Evolutionary conservation across 2,797 vertebrate genomes (phyloP).

Genomic region (Acipenser ruthenus): DNA sequence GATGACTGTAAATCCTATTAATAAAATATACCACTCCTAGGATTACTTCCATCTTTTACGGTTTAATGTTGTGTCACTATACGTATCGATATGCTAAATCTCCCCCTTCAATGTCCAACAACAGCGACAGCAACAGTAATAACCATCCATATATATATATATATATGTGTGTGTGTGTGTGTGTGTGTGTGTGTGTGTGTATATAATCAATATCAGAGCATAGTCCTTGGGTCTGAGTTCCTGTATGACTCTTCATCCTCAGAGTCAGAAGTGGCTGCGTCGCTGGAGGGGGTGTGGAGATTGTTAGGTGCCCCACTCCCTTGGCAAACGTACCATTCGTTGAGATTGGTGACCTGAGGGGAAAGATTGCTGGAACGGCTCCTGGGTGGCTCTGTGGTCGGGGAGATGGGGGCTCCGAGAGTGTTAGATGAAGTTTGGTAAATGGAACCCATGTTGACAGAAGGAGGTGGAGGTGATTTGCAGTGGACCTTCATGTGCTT

Average conservation of each 20-base stretch:
- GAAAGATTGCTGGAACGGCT: constrained; percentile 75
- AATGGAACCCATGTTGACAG: constrained; percentile 57
- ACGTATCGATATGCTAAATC: too few species aligned
- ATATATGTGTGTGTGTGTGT: not conserved
- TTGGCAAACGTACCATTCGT: constrained; percentile 97
- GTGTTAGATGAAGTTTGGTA: constrained; percentile 69
- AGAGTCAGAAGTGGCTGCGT: constrained; percentile 76
- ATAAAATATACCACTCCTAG: not conserved
- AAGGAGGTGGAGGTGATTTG: constrained; percentile 86
- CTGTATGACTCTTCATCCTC: constrained; percentile 83
- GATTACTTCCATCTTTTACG: too few species aligned
- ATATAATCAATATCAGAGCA: constrained; percentile 64
- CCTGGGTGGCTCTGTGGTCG: constrained; percentile 63
- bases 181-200: too few species aligned
- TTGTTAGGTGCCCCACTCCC: constrained; percentile 76
- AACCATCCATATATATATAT: too few species aligned
- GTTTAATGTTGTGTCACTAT: too few species aligned
- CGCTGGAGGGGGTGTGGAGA: constrained; percentile 83
- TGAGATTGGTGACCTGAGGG: constrained; percentile 94
- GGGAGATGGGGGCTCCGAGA: constrained; percentile 70
- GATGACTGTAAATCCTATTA: constrained; percentile 30
- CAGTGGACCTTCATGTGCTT: constrained; percentile 98
- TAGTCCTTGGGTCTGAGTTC: constrained; percentile 77
- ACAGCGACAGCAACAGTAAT: too few species aligned
- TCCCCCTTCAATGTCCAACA: too few species aligned